Conservation (phyloP, 35 echinoderm and acorn worm species). For the Lytechinus variegatus region DNA sequence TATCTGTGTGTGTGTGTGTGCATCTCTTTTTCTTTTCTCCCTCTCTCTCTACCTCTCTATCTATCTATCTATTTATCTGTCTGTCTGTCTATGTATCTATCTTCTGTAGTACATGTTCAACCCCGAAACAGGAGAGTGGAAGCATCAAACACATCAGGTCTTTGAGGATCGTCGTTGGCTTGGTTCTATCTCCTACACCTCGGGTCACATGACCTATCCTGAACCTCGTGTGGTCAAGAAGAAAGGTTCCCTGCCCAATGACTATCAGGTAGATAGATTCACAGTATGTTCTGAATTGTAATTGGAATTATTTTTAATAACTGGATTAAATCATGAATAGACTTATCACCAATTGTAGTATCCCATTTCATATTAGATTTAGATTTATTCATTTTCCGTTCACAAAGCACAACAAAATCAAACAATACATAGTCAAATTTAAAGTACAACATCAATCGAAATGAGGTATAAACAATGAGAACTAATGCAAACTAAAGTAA, state of each 20-base stretch:
- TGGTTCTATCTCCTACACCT: constrained; percentile 82
- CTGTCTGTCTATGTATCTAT: constrained; percentile 24
- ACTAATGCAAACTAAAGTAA: too few species aligned
- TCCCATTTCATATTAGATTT: too few species aligned
- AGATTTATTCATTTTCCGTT: too few species aligned
- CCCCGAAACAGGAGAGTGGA: constrained; percentile 98
- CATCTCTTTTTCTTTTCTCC: not conserved
- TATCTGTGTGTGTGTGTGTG: too few species aligned
- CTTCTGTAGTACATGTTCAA: constrained; percentile 93
- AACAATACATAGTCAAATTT: too few species aligned
- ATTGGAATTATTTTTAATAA: too few species aligned
- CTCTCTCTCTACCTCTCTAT: not conserved
- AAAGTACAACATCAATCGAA: too few species aligned
- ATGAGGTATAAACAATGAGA: too few species aligned
- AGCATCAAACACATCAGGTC: constrained; percentile 85
- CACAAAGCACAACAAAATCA: too few species aligned
- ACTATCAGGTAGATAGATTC: constrained; percentile 49
- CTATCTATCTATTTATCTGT: constrained; percentile 30
- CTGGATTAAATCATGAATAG: too few species aligned
- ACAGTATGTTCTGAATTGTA: too few species aligned
- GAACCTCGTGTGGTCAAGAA: constrained; percentile 59
- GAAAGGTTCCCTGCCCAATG: constrained; percentile 74
- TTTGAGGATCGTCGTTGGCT: constrained; percentile 95
- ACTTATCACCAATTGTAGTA: too few species aligned
- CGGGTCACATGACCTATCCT: constrained; percentile 67